Percentiles rank a stretch among this genome's conserved stretches.
Evolutionary conservation across 1,140 invertebrate genomes (phyloP).

Genomic region (Drosophila grimshawi): DNA sequence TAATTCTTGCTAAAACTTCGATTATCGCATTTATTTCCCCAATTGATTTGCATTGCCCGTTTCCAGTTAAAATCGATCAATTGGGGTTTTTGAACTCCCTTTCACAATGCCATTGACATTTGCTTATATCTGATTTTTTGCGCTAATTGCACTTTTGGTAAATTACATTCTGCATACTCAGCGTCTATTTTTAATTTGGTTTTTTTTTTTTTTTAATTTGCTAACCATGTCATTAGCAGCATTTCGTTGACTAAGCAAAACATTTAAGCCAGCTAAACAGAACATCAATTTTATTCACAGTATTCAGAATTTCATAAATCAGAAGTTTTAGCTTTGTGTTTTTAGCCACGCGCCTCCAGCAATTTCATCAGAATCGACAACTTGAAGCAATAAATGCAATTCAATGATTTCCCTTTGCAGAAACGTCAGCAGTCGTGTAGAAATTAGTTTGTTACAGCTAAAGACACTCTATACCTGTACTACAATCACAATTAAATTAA

Average conservation of each 20-base stretch:
- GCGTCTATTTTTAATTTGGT: slow-evolving; percentile 40
- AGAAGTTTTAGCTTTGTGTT: neutral
- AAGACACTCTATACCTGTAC: slow-evolving; percentile 10
- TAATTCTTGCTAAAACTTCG: slow-evolving; percentile 49
- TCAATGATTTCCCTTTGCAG: neutral
- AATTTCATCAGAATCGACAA: slow-evolving; percentile 51
- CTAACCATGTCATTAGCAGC: slow-evolving; percentile 49
- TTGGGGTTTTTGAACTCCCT: slow-evolving; percentile 46
- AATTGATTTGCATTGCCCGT: slow-evolving; percentile 28
- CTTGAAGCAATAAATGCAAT: slow-evolving; percentile 32
- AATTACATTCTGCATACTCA: slow-evolving; percentile 47
- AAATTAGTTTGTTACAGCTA: slow-evolving; percentile 18
- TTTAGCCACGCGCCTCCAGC: slow-evolving; percentile 55
- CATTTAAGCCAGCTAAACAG: slow-evolving; percentile 25
- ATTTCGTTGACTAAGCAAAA: slow-evolving; percentile 22
- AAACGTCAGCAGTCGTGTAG: slow-evolving; percentile 44
- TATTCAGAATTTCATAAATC: slow-evolving; percentile 5
- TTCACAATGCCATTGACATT: slow-evolving; percentile 63
- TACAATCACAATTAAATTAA: neutral
- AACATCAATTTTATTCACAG: slow-evolving; percentile 31
- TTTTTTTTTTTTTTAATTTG: slow-evolving; percentile 34
- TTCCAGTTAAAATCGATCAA: slow-evolving; percentile 53
- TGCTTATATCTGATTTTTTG: slow-evolving; percentile 25
- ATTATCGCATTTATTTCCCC: slow-evolving; percentile 46
- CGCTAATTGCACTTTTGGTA: slow-evolving; percentile 26